Percentiles rank a stretch among this genome's conserved stretches.
Conservation (phyloP, 2,113 vertebrate species). For the Emydocephalus ijimae region DNA sequence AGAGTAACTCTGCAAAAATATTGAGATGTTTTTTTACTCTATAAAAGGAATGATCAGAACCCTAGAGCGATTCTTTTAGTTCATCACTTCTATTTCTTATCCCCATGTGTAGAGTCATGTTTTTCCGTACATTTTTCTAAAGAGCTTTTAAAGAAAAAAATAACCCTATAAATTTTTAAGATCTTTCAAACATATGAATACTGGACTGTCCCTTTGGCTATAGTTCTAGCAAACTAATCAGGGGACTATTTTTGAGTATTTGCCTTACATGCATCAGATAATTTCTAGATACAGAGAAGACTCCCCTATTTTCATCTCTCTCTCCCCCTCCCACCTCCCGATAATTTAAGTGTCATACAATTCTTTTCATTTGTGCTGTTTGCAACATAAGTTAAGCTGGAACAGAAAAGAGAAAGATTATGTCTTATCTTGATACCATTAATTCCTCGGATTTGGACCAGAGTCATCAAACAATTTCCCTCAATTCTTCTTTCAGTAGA, state of each 20-base stretch:
- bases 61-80: too few relatives aligned
- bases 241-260: neutral
- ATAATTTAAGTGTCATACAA: neutral
- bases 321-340: too few relatives aligned
- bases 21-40: neutral
- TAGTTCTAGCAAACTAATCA: neutral
- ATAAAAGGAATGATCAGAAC: neutral
- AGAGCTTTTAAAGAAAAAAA: neutral
- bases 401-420: neutral
- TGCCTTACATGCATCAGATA: neutral
- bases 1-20: neutral
- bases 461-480: slow-evolving; percentile 42
- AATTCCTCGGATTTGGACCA: slow-evolving; percentile 41
- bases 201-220: neutral
- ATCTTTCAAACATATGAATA: neutral
- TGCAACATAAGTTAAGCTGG: neutral
- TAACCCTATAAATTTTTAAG: neutral
- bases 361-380: neutral
- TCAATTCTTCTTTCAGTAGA: slow-evolving; percentile 37
- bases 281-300: neutral
- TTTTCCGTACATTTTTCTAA: neutral
- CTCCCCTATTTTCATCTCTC: neutral
- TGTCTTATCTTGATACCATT: slow-evolving; percentile 39
- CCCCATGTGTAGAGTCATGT: neutral
- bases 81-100: too few relatives aligned